Evolutionary conservation across 2,888 invertebrate species (phyloP).

Genomic region (Chymomyza amoena): DNA sequence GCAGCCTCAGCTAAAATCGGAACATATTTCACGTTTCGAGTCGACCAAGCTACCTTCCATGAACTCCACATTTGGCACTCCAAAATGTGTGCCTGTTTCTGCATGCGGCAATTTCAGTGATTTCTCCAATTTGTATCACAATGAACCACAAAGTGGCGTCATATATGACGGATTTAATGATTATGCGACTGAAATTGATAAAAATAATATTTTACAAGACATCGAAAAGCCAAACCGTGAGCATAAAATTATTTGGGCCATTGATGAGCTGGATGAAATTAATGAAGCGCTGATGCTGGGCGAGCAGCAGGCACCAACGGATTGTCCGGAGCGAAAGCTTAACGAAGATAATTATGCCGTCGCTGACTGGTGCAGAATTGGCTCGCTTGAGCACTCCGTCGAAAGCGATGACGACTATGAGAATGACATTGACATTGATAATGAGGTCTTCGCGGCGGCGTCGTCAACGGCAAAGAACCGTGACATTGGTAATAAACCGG

Average conservation of each 20-base stretch:
- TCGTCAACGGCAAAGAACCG: constrained; percentile 18
- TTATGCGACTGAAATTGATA: constrained; percentile 68
- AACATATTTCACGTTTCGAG: not conserved
- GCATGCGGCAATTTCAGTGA: constrained; percentile 46
- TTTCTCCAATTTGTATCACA: constrained; percentile 50
- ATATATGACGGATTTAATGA: constrained; percentile 50
- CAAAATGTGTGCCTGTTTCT: constrained; percentile 67
- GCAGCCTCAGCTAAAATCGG: constrained; percentile 25
- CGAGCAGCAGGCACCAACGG: constrained; percentile 16
- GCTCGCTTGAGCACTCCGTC: constrained; percentile 13
- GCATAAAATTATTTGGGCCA: constrained; percentile 78
- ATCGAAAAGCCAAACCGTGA: constrained; percentile 77
- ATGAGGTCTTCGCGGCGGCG: constrained; percentile 48
- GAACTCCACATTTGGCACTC: constrained; percentile 76
- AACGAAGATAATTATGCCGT: constrained; percentile 15
- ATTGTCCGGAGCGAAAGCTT: not conserved
- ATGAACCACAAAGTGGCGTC: constrained; percentile 3
- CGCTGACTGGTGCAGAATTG: constrained; percentile 31
- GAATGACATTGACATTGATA: constrained; percentile 34
- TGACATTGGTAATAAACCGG: not conserved
- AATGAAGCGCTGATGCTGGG: constrained; percentile 47
- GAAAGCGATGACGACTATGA: constrained; percentile 48
- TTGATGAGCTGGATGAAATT: constrained; percentile 73
- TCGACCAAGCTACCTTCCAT: constrained; percentile 75
- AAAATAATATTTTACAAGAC: constrained; percentile 64